Evolutionary conservation across 2,113 vertebrate genomes (phyloP).

Genomic region (Plotosus lineatus): DNA sequence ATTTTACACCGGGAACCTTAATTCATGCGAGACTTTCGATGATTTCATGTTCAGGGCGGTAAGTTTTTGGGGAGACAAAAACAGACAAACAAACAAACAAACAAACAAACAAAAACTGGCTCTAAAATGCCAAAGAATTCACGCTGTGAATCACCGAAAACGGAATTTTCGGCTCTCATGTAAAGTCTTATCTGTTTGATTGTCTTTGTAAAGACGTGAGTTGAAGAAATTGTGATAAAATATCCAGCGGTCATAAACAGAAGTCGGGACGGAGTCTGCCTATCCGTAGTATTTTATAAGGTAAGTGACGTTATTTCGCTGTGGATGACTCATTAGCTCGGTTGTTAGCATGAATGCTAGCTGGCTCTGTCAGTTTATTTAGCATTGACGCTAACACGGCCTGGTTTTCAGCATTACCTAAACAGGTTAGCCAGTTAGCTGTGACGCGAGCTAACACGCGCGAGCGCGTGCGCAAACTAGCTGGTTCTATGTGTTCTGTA

Average conservation of each 20-base stretch:
- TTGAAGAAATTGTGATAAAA: constrained; percentile 35
- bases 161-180: constrained; percentile 76
- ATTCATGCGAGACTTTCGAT: constrained; percentile 11
- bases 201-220: constrained; percentile 66
- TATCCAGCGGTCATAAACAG: constrained; percentile 16
- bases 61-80: constrained; percentile 9
- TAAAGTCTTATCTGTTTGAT: constrained; percentile 66
- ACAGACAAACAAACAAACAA: no score
- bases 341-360: constrained; percentile 53
- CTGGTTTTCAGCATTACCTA: constrained; percentile 15
- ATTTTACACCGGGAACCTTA: constrained; percentile 6
- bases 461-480: background rate
- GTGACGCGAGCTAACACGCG: background rate
- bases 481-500: background rate
- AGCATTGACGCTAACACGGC: constrained; percentile 25
- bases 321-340: constrained; percentile 31
- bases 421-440: constrained; percentile 26
- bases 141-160: constrained; percentile 74
- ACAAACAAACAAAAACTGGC: no score
- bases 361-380: constrained; percentile 14
- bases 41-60: constrained; percentile 1
- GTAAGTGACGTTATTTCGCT: constrained; percentile 53
- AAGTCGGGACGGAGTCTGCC: constrained; percentile 27
- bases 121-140: constrained; percentile 76
- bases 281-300: constrained; percentile 42